Percentiles rank a stretch among this genome's conserved stretches.
Evolutionary conservation across 1,140 invertebrate genomes (phyloP).

Genomic region (Caenorhabditis latens): DNA sequence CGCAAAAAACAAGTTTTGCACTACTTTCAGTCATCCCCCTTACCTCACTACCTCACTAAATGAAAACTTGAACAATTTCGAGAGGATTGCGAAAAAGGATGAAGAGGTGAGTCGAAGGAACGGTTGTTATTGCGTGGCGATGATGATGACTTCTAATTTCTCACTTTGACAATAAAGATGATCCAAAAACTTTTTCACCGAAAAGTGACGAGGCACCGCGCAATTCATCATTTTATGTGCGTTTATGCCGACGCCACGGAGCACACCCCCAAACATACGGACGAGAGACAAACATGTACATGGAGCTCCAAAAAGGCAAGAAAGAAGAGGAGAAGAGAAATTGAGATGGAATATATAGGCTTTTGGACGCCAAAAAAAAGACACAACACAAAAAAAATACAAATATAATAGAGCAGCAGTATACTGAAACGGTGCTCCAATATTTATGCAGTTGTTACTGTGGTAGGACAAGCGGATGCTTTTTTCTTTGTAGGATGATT

Average conservation of each 20-base stretch:
- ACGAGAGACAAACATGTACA: slow-evolving; percentile 25
- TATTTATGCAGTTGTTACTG: slow-evolving; percentile 45
- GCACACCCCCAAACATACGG: slow-evolving; percentile 33
- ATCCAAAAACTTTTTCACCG: background rate
- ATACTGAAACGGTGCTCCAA: slow-evolving; percentile 12
- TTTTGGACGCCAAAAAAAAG: background rate
- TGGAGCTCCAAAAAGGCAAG: slow-evolving; percentile 36
- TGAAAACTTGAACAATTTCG: slow-evolving; percentile 32
- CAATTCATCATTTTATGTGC: slow-evolving; percentile 54
- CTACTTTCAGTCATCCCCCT: slow-evolving; percentile 15
- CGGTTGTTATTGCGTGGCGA: background rate
- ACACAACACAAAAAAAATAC: background rate
- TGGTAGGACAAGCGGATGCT: background rate
- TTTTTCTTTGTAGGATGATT: slow-evolving; percentile 35
- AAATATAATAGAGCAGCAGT: background rate
- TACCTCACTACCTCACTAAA: background rate
- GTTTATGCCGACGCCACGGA: slow-evolving; percentile 53
- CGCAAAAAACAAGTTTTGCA: slow-evolving; percentile 31
- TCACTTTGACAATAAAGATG: background rate
- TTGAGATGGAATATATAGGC: slow-evolving; percentile 53
- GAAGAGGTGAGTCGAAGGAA: slow-evolving; percentile 10
- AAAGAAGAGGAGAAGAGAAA: slow-evolving; percentile 32
- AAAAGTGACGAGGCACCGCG: slow-evolving; percentile 51
- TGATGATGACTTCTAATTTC: background rate
- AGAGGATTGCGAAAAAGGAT: background rate